These are phyloP conservation scores for Drosophila ambigua DNA, from an alignment of 1,140 invertebrate genomes.

Conservation along the genomic window DNA sequence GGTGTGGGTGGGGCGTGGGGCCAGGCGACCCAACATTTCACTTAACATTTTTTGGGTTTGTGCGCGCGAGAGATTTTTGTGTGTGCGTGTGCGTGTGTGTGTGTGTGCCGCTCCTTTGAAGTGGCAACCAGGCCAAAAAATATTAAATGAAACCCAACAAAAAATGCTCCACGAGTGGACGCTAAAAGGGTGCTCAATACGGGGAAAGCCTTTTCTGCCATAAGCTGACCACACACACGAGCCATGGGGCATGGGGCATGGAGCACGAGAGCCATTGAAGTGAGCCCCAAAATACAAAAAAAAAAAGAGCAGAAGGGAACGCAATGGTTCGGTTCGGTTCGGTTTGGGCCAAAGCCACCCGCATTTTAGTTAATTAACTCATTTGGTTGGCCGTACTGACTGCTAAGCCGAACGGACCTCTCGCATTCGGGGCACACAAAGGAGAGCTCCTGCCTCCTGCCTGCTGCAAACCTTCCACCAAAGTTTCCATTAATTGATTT, in stretches of 20 bases:
- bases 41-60: conserved; percentile 71
- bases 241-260: conserved; percentile 13
- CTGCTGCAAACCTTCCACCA: too few species aligned
- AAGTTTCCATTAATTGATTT: conserved; percentile 74
- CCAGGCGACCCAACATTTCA: conserved; percentile 66
- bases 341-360: conserved; percentile 67
- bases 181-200: conserved; percentile 77
- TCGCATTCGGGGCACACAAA: conserved; percentile 30
- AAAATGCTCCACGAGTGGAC: conserved; percentile 34
- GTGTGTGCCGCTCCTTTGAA: conserved; percentile 64
- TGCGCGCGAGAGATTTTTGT: conserved; percentile 36
- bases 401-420: conserved; percentile 62
- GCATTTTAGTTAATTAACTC: conserved; percentile 84
- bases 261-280: conserved; percentile 55
- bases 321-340: too few species aligned
- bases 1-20: too few species aligned
- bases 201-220: conserved; percentile 65
- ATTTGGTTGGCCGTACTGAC: conserved; percentile 78
- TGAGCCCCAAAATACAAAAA: conserved; percentile 44
- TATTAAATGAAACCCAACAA: conserved; percentile 78
- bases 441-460: conserved; percentile 1
- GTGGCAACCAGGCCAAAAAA: conserved; percentile 71
- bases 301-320: background rate
- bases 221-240: conserved; percentile 79
- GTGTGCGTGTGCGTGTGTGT: conserved; percentile 9